A percentile compares a stretch with the other conserved stretches of the same genome.
Conservation (phyloP, 2,888 invertebrate species). For the Calameuta pallipes region DNA sequence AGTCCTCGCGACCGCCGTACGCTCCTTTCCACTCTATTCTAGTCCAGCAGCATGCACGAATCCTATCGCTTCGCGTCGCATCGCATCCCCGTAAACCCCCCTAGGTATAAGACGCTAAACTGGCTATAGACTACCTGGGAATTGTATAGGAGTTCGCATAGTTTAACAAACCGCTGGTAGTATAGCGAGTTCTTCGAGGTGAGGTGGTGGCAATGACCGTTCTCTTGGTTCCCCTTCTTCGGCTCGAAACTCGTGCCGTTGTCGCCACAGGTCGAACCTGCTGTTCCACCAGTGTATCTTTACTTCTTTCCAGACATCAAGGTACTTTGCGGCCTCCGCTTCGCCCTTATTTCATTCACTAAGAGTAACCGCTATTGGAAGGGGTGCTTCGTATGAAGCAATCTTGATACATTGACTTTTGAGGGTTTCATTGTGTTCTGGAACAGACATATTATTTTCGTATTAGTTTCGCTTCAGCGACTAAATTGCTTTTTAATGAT, state of each 20-base stretch:
- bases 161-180: background rate
- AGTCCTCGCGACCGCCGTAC: conserved; percentile 1
- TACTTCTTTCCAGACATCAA: background rate
- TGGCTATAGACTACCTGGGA: conserved; percentile 21
- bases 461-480: no score
- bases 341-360: background rate
- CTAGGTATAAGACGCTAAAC: conserved; percentile 33
- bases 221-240: conserved; percentile 38
- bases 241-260: conserved; percentile 13
- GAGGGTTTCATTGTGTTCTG: background rate
- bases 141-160: background rate
- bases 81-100: conserved; percentile 37
- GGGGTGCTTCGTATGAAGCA: background rate
- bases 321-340: background rate
- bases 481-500: no score
- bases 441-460: background rate
- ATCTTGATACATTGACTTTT: background rate
- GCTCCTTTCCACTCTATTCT: conserved; percentile 38
- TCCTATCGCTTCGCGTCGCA: conserved; percentile 35
- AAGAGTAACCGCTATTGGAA: background rate
- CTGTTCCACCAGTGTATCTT: conserved; percentile 11
- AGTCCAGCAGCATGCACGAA: conserved; percentile 37
- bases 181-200: conserved; percentile 33
- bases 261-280: conserved; percentile 28
- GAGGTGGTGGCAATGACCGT: conserved; percentile 67